These are phyloP conservation scores for Lacanobia oleracea DNA, from an alignment of 2,888 invertebrate species.

Conservation along the genomic window DNA sequence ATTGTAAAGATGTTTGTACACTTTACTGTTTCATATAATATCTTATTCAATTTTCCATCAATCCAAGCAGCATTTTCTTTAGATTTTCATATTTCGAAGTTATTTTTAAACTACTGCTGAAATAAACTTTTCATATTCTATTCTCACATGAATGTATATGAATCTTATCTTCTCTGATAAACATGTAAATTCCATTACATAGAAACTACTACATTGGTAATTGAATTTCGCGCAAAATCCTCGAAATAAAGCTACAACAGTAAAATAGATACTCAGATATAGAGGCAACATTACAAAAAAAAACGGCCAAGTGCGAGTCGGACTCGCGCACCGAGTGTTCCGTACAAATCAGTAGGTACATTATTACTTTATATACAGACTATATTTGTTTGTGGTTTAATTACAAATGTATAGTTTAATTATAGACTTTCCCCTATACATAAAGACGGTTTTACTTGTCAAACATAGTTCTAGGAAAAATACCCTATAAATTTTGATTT, in stretches of 20 bases:
- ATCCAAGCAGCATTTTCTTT: neutral
- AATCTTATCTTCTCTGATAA: conserved; percentile 20
- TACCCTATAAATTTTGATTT: no score
- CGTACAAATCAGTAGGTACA: no score
- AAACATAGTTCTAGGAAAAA: no score
- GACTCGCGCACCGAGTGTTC: no score
- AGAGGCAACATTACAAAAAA: conserved; percentile 23
- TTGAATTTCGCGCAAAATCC: conserved; percentile 28
- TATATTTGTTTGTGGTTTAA: no score
- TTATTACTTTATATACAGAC: no score
- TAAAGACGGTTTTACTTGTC: no score
- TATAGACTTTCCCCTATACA: no score
- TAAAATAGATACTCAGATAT: conserved; percentile 30
- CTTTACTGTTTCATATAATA: neutral
- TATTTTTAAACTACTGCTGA: neutral
- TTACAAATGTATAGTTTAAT: no score
- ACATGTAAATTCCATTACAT: conserved; percentile 15
- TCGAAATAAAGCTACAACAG: conserved; percentile 43
- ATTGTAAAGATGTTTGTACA: conserved; percentile 21
- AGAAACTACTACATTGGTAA: conserved; percentile 2
- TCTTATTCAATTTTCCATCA: neutral
- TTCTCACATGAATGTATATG: neutral
- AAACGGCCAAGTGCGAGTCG: no score
- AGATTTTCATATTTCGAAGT: neutral
- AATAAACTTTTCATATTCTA: neutral